Evolutionary conservation across 92 coral and sea anemone genomes (phyloP).

Genomic region (Palythoa grandiflora): DNA sequence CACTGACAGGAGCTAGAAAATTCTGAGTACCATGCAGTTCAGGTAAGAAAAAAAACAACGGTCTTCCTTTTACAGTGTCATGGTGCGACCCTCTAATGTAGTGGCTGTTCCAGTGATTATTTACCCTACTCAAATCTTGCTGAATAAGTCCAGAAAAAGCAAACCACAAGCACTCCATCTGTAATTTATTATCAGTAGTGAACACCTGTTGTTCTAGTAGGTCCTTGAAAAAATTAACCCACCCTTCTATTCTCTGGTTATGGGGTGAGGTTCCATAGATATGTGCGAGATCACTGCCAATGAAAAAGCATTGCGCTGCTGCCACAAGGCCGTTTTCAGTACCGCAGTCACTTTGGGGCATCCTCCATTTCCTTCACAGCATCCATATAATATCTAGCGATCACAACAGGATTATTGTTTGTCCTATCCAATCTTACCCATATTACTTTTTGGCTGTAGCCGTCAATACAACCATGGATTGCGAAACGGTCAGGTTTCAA

Average conservation of each 20-base stretch:
- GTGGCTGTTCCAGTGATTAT: conserved; percentile 57
- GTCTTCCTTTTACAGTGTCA: conserved; percentile 53
- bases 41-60: neutral
- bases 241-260: conserved; percentile 52
- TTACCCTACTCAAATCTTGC: conserved; percentile 51
- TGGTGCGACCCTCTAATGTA: conserved; percentile 53
- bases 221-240: conserved; percentile 64
- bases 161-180: neutral
- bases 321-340: conserved; percentile 16
- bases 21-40: conserved; percentile 47
- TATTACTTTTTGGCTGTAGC: conserved; percentile 52
- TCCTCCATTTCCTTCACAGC: conserved; percentile 26
- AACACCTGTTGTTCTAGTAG: conserved; percentile 48
- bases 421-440: conserved; percentile 57
- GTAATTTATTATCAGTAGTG: conserved; percentile 34
- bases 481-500: neutral
- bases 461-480: conserved; percentile 25
- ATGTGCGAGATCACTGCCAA: conserved; percentile 39
- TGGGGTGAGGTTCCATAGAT: conserved; percentile 41
- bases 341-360: conserved; percentile 12
- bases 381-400: conserved; percentile 42
- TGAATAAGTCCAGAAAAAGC: conserved; percentile 32
- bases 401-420: conserved; percentile 42
- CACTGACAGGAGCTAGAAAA: conserved; percentile 52
- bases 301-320: neutral